phyloP scores from a whole-genome alignment of 2,888 invertebrate species.

The Dasypolia templi region DNA sequence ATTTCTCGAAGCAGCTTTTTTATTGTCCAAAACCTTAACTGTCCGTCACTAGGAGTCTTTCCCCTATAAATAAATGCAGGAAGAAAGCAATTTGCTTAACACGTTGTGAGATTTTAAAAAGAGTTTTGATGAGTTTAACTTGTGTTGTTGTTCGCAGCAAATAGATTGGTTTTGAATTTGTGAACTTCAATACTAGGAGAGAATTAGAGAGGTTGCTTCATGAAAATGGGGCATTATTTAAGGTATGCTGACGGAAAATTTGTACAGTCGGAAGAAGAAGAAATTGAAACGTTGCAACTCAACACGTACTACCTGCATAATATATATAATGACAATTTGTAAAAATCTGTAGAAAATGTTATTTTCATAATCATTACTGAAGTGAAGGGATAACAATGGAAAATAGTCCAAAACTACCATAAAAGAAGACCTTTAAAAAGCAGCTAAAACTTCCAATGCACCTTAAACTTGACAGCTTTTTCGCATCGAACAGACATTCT shows the following conservation, averaged over 20 bases:
- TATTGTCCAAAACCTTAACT: too few relatives aligned
- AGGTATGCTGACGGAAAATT: too few relatives aligned
- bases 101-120: background rate
- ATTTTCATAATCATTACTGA: background rate
- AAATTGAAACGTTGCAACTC: background rate
- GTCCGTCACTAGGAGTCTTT: too few relatives aligned
- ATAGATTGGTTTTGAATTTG: background rate
- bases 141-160: background rate
- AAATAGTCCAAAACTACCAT: background rate
- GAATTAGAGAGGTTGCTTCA: background rate
- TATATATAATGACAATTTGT: background rate
- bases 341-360: background rate
- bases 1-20: too few relatives aligned
- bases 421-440: constrained; percentile 11
- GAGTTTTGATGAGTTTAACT: background rate
- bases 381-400: too few relatives aligned
- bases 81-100: constrained; percentile 29
- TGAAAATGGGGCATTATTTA: too few relatives aligned
- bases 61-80: constrained; percentile 5
- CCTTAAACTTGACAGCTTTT: constrained; percentile 7
- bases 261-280: background rate
- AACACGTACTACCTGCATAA: background rate
- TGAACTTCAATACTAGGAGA: too few relatives aligned
- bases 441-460: background rate
- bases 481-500: constrained; percentile 15